Percentiles rank a stretch among this genome's conserved stretches.
phyloP scores from a whole-genome alignment of 2,797 vertebrate species.

The Catostomus latipinnis region DNA sequence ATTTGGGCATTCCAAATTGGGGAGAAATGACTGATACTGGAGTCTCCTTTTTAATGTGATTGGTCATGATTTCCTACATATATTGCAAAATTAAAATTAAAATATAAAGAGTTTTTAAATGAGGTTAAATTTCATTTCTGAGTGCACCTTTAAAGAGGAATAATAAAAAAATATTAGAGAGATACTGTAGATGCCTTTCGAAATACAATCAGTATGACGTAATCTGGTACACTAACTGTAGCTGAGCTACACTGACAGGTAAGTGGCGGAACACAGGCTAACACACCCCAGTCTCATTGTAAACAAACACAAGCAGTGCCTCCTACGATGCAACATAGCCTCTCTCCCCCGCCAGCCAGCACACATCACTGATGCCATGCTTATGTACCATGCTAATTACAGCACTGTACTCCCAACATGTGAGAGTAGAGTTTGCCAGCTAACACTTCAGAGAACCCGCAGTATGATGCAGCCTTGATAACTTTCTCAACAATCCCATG shows the following conservation, averaged over 20 bases:
- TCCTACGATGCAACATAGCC: constrained; percentile 65
- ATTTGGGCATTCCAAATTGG: no score
- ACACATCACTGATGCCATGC: constrained; percentile 73
- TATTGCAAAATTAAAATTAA: no score
- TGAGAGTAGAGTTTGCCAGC: constrained; percentile 32
- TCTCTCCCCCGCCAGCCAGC: constrained; percentile 43
- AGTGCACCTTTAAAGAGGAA: no score
- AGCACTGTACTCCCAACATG: constrained; percentile 45
- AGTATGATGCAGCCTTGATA: constrained; percentile 40
- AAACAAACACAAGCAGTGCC: constrained; percentile 65
- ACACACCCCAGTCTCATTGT: constrained; percentile 57
- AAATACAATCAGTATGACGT: no score
- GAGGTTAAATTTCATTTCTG: no score
- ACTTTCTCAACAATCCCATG: constrained; percentile 25
- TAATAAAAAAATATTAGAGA: no score
- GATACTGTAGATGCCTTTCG: no score
- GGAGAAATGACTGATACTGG: no score
- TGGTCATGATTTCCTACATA: no score
- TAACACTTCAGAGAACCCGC: constrained; percentile 25
- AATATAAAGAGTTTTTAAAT: no score
- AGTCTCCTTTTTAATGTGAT: no score
- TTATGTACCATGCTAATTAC: constrained; percentile 75
- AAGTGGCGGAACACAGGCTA: constrained; percentile 56
- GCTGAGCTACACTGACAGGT: constrained; percentile 40
- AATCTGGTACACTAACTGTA: no score